Evolutionary conservation across 2,888 invertebrate species (phyloP).

Genomic region (Merodon equestris): DNA sequence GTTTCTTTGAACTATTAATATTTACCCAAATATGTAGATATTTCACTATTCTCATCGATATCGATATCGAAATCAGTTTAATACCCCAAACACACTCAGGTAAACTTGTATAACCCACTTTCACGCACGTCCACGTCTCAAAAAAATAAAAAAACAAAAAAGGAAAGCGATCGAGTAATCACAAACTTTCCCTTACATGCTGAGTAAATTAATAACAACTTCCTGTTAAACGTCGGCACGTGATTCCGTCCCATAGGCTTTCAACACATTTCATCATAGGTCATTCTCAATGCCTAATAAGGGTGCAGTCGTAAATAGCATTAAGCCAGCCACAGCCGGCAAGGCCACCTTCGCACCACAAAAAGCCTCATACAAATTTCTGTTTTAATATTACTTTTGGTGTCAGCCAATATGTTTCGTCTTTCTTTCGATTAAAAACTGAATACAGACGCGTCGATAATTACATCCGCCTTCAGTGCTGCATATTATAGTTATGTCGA

Average conservation of each 20-base stretch:
- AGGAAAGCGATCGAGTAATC: slow-evolving; percentile 10
- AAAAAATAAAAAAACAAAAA: too few species aligned
- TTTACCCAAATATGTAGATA: too few species aligned
- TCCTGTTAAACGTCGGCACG: slow-evolving; percentile 67
- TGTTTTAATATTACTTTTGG: slow-evolving; percentile 64
- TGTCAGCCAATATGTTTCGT: slow-evolving; percentile 66
- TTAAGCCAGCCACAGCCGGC: slow-evolving; percentile 34
- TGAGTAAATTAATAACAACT: slow-evolving; percentile 66
- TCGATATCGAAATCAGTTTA: too few species aligned
- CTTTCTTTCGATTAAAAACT: slow-evolving; percentile 64
- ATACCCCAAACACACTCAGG: too few species aligned
- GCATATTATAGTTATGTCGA: neutral
- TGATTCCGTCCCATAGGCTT: slow-evolving; percentile 54
- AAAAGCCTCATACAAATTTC: slow-evolving; percentile 63
- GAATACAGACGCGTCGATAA: slow-evolving; percentile 52
- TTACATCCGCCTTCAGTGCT: slow-evolving; percentile 40
- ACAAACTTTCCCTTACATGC: slow-evolving; percentile 39
- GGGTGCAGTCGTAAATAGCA: slow-evolving; percentile 67
- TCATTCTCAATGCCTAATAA: slow-evolving; percentile 60
- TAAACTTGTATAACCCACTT: too few species aligned
- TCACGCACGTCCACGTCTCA: neutral
- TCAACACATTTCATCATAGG: slow-evolving; percentile 34
- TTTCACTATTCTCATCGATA: too few species aligned
- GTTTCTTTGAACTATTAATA: too few species aligned
- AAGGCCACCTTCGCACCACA: slow-evolving; percentile 33